Evolutionary conservation across 2,113 vertebrate genomes (phyloP).

Genomic region (Pseudois nayaur): DNA sequence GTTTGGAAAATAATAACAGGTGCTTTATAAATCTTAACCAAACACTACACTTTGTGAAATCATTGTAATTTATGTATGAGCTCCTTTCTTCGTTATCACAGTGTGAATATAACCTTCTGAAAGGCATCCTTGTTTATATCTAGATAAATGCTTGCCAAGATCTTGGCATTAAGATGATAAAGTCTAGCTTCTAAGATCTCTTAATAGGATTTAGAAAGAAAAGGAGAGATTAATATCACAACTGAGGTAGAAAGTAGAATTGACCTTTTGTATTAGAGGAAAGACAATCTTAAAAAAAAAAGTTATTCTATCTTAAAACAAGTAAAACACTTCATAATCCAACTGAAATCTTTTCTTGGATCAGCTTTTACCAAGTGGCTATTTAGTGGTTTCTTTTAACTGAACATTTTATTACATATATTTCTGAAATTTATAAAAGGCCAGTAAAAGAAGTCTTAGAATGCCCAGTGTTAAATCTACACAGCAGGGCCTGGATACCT

Average conservation of each 20-base stretch:
- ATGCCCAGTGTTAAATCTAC: conserved; percentile 27
- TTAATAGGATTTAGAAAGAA: conserved; percentile 61
- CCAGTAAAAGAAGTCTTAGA: conserved; percentile 34
- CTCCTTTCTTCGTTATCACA: background rate
- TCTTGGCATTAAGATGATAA: conserved; percentile 57
- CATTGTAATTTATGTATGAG: background rate
- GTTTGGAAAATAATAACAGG: background rate
- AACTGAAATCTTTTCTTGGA: conserved; percentile 18
- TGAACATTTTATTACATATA: conserved; percentile 41
- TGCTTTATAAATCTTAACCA: background rate
- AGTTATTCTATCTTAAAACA: conserved; percentile 23
- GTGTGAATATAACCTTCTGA: background rate
- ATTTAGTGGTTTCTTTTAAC: conserved; percentile 39
- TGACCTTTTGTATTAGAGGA: conserved; percentile 52
- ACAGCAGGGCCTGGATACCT: conserved; percentile 15
- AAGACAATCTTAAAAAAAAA: conserved; percentile 40
- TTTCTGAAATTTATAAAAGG: conserved; percentile 55
- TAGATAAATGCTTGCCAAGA: conserved; percentile 34
- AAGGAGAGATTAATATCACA: conserved; percentile 44
- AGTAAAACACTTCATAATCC: conserved; percentile 37
- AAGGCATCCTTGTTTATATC: conserved; percentile 47
- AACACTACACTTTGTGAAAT: background rate
- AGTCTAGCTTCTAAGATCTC: conserved; percentile 34
- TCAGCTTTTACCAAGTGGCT: conserved; percentile 34
- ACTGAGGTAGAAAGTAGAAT: conserved; percentile 28